Percentiles rank a stretch among this genome's conserved stretches.
Evolutionary conservation across 64 coral and sea anemone species (phyloP).

Genomic region (Actinia tenebrosa): DNA sequence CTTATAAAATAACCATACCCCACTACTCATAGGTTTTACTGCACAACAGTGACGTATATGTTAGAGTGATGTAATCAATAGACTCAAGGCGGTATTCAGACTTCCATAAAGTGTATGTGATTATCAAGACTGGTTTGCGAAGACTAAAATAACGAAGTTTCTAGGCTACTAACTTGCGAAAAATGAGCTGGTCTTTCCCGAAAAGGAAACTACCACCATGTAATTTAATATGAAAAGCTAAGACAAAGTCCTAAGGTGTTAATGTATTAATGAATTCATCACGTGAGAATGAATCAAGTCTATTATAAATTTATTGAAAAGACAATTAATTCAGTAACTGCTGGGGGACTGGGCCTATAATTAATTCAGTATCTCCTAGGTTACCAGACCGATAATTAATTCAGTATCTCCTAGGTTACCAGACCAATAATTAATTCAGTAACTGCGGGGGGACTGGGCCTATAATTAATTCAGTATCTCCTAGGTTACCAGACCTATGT

Average conservation of each 20-base stretch:
- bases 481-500: too few species aligned
- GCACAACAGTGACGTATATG: neutral
- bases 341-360: neutral
- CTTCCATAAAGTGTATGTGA: neutral
- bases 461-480: neutral
- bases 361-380: neutral
- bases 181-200: neutral
- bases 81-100: neutral
- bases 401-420: neutral
- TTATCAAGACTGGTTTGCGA: neutral
- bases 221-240: slow-evolving; percentile 1
- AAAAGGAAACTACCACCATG: slow-evolving; percentile 10
- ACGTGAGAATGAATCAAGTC: neutral
- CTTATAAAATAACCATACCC: neutral
- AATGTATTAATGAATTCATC: neutral
- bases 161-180: slow-evolving; percentile 1
- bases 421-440: neutral
- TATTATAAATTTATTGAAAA: neutral
- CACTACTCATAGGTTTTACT: slow-evolving; percentile 9
- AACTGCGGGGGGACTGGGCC: neutral
- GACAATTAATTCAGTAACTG: neutral
- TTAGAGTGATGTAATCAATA: neutral
- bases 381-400: neutral
- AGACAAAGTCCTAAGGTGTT: neutral
- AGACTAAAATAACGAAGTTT: slow-evolving; percentile 8